These are phyloP conservation scores for Vanessa tameamea DNA, from an alignment of 1,140 invertebrate species.

Conservation along the genomic window DNA sequence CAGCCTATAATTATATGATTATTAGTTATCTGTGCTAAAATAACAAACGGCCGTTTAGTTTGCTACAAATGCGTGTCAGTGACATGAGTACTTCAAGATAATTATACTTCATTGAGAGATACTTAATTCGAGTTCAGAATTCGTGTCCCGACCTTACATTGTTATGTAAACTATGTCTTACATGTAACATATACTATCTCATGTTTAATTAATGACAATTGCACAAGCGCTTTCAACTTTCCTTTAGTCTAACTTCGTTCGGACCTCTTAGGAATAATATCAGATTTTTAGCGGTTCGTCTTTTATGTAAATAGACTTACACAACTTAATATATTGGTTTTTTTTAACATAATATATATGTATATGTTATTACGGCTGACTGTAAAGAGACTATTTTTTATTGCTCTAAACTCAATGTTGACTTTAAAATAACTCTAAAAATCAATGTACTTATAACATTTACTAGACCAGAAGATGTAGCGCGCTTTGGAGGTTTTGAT, in stretches of 20 bases:
- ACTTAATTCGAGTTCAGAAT: slow-evolving; percentile 19
- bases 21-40: background rate
- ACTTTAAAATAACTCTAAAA: no score
- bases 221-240: slow-evolving; percentile 37
- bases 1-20: background rate
- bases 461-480: no score
- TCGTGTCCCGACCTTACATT: slow-evolving; percentile 25
- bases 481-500: no score
- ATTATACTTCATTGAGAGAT: background rate
- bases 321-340: background rate
- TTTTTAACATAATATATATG: background rate
- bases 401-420: no score
- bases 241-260: slow-evolving; percentile 13
- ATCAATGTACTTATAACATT: no score
- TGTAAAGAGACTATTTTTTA: background rate
- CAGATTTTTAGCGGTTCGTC: slow-evolving; percentile 6
- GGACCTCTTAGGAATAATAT: slow-evolving; percentile 15
- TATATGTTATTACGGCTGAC: background rate
- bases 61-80: background rate
- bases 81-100: background rate
- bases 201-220: slow-evolving; percentile 44
- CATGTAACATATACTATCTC: slow-evolving; percentile 25
- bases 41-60: background rate
- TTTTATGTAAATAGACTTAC: slow-evolving; percentile 7
- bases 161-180: slow-evolving; percentile 32